Conservation (phyloP, 2,888 invertebrate species). For the Melangyna quadrimaculata region DNA sequence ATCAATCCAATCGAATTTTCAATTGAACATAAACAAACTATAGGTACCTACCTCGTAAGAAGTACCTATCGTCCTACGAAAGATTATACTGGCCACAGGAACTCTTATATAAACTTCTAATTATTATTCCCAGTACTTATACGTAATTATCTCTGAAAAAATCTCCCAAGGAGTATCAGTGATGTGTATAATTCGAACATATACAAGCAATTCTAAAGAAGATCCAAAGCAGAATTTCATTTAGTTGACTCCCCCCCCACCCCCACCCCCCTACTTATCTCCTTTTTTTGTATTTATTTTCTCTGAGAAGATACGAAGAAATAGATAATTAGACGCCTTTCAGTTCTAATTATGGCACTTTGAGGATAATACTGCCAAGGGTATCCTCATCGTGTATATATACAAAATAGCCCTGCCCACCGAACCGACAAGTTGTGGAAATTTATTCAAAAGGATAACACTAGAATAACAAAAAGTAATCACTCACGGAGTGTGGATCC, state of each 20-base stretch:
- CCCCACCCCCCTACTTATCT: neutral
- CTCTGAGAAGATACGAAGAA: neutral
- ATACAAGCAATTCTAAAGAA: neutral
- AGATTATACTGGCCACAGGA: neutral
- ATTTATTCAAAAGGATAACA: conserved; percentile 3
- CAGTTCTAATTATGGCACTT: conserved; percentile 25
- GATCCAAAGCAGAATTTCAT: neutral
- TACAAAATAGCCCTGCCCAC: neutral
- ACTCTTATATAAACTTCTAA: neutral
- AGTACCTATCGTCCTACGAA: neutral
- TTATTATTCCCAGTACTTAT: neutral
- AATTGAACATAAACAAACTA: neutral
- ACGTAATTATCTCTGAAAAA: neutral
- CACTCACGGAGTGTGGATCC: conserved; percentile 38
- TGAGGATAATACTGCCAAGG: conserved; percentile 5
- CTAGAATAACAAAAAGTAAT: conserved; percentile 30
- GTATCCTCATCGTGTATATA: neutral
- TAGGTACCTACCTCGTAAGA: neutral
- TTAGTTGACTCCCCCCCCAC: neutral
- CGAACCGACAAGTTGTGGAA: neutral
- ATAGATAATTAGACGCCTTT: conserved; percentile 35
- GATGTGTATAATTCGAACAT: neutral
- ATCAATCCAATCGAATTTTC: neutral
- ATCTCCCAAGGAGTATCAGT: neutral
- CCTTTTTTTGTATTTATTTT: neutral